A percentile compares a stretch with the other conserved stretches of the same genome.
phyloP scores from a whole-genome alignment of 2,888 invertebrate species.

The Drosophila rellima region DNA sequence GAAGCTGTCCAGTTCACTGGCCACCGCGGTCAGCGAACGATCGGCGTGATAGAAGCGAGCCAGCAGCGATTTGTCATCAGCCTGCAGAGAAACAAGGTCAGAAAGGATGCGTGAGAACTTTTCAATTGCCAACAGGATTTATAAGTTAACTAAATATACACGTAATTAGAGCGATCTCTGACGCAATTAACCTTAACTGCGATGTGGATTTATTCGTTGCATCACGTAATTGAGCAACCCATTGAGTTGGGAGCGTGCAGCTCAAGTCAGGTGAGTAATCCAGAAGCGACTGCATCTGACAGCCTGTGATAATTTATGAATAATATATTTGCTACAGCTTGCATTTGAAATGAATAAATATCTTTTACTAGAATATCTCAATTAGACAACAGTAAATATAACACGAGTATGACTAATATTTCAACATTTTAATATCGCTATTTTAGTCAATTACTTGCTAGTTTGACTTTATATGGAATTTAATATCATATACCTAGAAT shows the following conservation, averaged over 20 bases:
- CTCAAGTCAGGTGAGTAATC: conserved; percentile 26
- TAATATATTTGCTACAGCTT: conserved; percentile 15
- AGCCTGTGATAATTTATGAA: conserved; percentile 15
- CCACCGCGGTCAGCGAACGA: conserved; percentile 97
- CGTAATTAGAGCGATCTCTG: conserved; percentile 7
- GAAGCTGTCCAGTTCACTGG: conserved; percentile 98
- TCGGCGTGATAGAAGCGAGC: conserved; percentile 99
- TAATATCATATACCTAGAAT: not conserved
- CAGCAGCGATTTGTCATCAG: conserved; percentile 95
- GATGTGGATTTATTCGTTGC: conserved; percentile 20
- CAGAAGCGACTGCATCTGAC: conserved; percentile 14
- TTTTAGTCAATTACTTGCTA: not conserved
- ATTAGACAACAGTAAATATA: not conserved
- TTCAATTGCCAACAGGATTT: not conserved
- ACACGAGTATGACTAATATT: not conserved
- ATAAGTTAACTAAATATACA: not conserved
- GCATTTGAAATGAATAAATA: conserved; percentile 3
- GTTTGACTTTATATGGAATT: not conserved
- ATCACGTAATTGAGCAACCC: conserved; percentile 35
- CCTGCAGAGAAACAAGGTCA: conserved; percentile 87
- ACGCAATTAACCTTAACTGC: conserved; percentile 15
- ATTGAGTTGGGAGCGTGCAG: conserved; percentile 2
- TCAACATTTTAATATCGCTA: not conserved
- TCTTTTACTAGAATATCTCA: not conserved
- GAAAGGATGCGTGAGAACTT: not conserved